Evolutionary conservation across 2,797 vertebrate species (phyloP).

Genomic region (Danio choprae): DNA sequence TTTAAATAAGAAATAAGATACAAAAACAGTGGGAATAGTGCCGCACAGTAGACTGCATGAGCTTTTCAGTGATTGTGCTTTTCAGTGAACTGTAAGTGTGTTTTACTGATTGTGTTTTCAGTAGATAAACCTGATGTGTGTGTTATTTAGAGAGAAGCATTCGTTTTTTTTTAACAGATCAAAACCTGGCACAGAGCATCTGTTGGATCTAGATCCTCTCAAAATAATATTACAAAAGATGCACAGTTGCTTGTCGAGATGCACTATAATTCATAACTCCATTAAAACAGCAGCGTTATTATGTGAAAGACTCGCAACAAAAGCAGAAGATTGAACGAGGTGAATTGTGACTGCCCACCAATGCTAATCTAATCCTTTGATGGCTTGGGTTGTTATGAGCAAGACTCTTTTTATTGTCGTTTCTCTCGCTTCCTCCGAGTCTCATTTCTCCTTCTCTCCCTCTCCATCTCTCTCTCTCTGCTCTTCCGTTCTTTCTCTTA

Average conservation of each 20-base stretch:
- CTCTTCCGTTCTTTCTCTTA: not conserved
- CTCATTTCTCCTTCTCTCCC: slow-evolving; percentile 3
- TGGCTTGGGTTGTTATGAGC: slow-evolving; percentile 24
- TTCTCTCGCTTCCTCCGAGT: slow-evolving; percentile 19
- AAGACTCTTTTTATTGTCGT: slow-evolving; percentile 17
- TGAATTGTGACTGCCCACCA: slow-evolving; percentile 22
- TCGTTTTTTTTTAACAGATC: not conserved
- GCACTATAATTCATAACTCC: slow-evolving; percentile 14
- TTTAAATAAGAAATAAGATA: slow-evolving; percentile 38
- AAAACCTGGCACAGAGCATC: not conserved
- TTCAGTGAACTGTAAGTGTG: not conserved
- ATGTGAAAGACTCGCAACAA: slow-evolving; percentile 24
- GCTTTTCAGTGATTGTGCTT: too few species aligned
- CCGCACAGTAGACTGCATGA: not conserved
- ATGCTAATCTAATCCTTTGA: slow-evolving; percentile 32
- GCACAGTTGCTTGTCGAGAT: slow-evolving; percentile 8
- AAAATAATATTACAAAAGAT: not conserved
- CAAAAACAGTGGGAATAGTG: not conserved
- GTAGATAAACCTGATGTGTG: not conserved
- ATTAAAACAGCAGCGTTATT: slow-evolving; percentile 29
- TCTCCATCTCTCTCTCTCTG: slow-evolving; percentile 4
- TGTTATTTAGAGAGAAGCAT: not conserved
- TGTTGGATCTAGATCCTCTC: not conserved
- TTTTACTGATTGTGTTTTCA: not conserved
- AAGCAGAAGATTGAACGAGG: slow-evolving; percentile 19